phyloP scores from a whole-genome alignment of 1,140 invertebrate genomes.

The Drosophila tsacasi region DNA sequence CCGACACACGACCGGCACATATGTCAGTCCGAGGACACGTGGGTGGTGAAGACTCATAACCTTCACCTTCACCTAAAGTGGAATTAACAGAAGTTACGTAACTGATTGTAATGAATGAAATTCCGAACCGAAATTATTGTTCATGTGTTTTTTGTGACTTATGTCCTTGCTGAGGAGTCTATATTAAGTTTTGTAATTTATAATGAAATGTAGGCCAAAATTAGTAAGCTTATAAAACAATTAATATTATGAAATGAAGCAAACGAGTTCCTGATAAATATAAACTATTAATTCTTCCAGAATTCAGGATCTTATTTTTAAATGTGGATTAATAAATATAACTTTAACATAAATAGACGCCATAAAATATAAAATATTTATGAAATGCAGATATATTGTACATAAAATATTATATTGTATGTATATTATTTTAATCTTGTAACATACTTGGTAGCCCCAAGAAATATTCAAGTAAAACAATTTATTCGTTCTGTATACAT shows the following conservation, averaged over 20 bases:
- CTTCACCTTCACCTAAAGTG: conserved; percentile 8
- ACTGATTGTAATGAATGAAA: conserved; percentile 12
- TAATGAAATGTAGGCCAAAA: not conserved
- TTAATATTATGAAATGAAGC: too few species aligned
- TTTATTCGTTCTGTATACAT: not conserved
- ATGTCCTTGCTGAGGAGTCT: too few species aligned
- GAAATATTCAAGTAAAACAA: not conserved
- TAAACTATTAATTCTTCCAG: not conserved
- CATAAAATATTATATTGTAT: not conserved
- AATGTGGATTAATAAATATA: not conserved
- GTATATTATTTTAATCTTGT: not conserved
- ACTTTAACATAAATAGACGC: not conserved
- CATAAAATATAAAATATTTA: not conserved
- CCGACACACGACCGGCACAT: conserved; percentile 54
- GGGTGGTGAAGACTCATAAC: conserved; percentile 13
- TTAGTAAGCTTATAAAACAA: too few species aligned
- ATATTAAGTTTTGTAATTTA: not conserved
- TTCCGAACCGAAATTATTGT: not conserved
- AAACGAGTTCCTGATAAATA: not conserved
- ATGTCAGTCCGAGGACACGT: conserved; percentile 22
- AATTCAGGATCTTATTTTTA: not conserved
- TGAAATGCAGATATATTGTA: fast-evolving
- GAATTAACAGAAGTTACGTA: conserved; percentile 13
- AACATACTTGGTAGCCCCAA: not conserved
- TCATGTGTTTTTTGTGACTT: not conserved